Evolutionary conservation across 2,888 invertebrate genomes (phyloP).

Genomic region (Graphium colonna): DNA sequence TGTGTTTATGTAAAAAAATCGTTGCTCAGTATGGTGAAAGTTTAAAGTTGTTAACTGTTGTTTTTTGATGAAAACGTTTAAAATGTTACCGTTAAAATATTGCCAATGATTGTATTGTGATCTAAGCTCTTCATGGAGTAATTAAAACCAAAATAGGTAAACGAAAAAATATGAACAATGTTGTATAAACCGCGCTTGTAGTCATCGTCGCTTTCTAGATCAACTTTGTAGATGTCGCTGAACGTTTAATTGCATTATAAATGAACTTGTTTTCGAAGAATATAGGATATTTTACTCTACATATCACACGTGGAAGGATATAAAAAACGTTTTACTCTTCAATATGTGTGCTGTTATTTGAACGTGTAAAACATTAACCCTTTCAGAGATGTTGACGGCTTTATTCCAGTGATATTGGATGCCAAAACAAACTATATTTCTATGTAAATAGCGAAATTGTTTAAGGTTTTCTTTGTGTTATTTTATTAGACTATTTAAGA

Average conservation of each 20-base stretch:
- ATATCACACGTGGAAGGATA: slow-evolving; percentile 28
- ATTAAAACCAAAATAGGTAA: neutral
- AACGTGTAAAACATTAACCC: neutral
- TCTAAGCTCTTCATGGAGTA: slow-evolving; percentile 5
- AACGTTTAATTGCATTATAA: neutral
- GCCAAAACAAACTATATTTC: slow-evolving; percentile 46
- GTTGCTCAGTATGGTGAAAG: slow-evolving; percentile 43
- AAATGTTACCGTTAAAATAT: slow-evolving; percentile 7
- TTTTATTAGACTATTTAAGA: slow-evolving; percentile 6
- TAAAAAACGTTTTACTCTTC: neutral
- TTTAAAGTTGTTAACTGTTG: slow-evolving; percentile 21
- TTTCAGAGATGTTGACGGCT: slow-evolving; percentile 37
- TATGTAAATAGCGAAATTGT: slow-evolving; percentile 11
- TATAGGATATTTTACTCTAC: slow-evolving; percentile 18
- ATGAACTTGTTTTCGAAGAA: neutral
- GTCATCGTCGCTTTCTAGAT: neutral
- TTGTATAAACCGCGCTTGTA: neutral
- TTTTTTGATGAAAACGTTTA: slow-evolving; percentile 12
- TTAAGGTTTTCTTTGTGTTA: neutral
- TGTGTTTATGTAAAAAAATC: slow-evolving; percentile 39
- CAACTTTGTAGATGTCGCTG: neutral
- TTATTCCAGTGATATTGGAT: slow-evolving; percentile 59
- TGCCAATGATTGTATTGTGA: slow-evolving; percentile 2
- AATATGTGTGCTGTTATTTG: neutral
- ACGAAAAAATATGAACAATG: neutral